Conservation (phyloP, 1,140 invertebrate species). For the Bombus breviceps region DNA sequence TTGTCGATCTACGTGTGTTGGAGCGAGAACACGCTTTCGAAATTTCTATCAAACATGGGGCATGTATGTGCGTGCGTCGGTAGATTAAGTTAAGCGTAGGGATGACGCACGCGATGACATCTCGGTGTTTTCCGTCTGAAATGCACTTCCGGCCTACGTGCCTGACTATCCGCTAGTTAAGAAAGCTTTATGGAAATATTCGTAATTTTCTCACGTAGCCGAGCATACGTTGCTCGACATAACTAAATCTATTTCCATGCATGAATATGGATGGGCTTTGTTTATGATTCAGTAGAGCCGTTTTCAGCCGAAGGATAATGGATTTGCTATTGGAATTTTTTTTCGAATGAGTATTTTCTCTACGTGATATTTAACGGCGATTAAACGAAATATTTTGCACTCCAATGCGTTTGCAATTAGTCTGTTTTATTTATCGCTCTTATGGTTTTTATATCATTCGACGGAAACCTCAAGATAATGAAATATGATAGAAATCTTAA, state of each 20-base stretch:
- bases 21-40: neutral
- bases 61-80: neutral
- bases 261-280: conserved; percentile 62
- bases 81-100: conserved; percentile 56
- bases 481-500: no score
- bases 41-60: neutral
- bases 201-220: conserved; percentile 49
- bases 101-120: conserved; percentile 51
- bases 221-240: conserved; percentile 37
- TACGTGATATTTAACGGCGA: conserved; percentile 7
- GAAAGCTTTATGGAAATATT: conserved; percentile 49
- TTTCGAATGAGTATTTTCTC: conserved; percentile 7
- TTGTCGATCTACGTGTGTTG: neutral
- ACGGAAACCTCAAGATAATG: no score
- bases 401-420: conserved; percentile 2
- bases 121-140: conserved; percentile 55
- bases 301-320: conserved; percentile 44
- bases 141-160: conserved; percentile 63
- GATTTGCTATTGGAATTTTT: conserved; percentile 32
- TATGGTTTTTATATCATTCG: neutral
- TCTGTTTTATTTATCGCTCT: neutral
- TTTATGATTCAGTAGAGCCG: conserved; percentile 60
- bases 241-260: conserved; percentile 52
- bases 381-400: conserved; percentile 52
- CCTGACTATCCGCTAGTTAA: conserved; percentile 22